A percentile compares a stretch with the other conserved stretches of the same genome.
phyloP scores from a whole-genome alignment of 2,113 vertebrate genomes.

The Megaptera novaeangliae region DNA sequence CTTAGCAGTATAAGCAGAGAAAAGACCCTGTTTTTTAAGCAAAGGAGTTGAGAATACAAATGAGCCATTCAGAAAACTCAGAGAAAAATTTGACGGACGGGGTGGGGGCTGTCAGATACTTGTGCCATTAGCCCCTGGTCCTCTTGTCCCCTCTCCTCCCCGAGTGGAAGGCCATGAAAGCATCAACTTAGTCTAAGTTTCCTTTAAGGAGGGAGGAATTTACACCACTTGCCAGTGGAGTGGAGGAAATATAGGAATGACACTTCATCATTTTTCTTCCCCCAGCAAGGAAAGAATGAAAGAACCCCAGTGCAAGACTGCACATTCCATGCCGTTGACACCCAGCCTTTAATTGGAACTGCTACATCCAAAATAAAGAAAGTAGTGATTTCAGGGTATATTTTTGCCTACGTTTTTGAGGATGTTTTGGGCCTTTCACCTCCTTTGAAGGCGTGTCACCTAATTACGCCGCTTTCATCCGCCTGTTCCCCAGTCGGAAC shows the following conservation, averaged over 20 bases:
- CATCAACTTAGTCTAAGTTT: fast-evolving
- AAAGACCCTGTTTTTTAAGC: not conserved
- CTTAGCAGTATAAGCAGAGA: not conserved
- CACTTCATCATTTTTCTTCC: conserved; percentile 15
- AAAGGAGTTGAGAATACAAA: not conserved
- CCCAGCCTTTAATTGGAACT: conserved; percentile 25
- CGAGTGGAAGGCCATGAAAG: not conserved
- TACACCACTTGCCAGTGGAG: not conserved
- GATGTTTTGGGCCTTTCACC: conserved; percentile 77
- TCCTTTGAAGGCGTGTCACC: conserved; percentile 76
- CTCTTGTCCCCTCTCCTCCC: not conserved
- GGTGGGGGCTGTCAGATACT: not conserved
- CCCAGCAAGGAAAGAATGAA: not conserved
- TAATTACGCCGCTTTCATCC: conserved; percentile 81
- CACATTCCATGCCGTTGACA: conserved; percentile 45
- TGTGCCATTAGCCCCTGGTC: too few species aligned
- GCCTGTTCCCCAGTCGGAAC: conserved; percentile 69
- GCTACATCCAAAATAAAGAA: conserved; percentile 65
- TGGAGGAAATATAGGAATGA: not conserved
- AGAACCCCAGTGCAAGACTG: not conserved
- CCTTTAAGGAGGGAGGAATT: not conserved
- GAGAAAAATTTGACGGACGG: not conserved
- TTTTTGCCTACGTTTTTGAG: conserved; percentile 61
- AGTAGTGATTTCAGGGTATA: conserved; percentile 71
- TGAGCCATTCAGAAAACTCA: not conserved